Percentiles rank a stretch among this genome's conserved stretches.
Evolutionary conservation across 2,797 vertebrate genomes (phyloP).

Genomic region (Nasua narica): DNA sequence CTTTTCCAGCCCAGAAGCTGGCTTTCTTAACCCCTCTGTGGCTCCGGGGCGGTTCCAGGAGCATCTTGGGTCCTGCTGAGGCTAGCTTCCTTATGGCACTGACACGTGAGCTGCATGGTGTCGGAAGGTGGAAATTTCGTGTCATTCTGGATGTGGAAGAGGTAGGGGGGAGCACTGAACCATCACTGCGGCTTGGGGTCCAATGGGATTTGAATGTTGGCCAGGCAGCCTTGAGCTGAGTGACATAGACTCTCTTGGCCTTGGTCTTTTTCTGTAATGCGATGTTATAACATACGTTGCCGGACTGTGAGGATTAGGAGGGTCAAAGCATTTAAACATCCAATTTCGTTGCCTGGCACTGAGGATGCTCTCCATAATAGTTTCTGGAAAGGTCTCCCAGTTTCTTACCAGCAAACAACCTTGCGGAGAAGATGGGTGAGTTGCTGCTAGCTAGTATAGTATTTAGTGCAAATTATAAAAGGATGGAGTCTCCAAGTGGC

Average conservation of each 20-base stretch:
- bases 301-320: not conserved
- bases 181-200: not conserved
- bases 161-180: not conserved
- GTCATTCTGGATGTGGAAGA: not conserved
- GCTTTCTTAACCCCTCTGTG: not conserved
- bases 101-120: too few relatives aligned
- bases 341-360: too few relatives aligned
- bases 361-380: not conserved
- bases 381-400: not conserved
- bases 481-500: not conserved
- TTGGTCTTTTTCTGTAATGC: not conserved
- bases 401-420: not conserved
- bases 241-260: not conserved
- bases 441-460: not conserved
- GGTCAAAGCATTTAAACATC: not conserved
- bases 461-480: not conserved
- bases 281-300: fast-evolving
- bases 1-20: not conserved
- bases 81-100: too few relatives aligned
- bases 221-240: not conserved
- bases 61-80: not conserved
- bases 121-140: not conserved
- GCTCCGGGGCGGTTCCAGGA: not conserved
- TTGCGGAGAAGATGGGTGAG: not conserved
- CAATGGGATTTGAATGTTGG: too few relatives aligned